Evolutionary conservation across 2,888 invertebrate species (phyloP), one percentile per base, ranked within the genome.

Genomic region (Baccha elongata): DNA sequence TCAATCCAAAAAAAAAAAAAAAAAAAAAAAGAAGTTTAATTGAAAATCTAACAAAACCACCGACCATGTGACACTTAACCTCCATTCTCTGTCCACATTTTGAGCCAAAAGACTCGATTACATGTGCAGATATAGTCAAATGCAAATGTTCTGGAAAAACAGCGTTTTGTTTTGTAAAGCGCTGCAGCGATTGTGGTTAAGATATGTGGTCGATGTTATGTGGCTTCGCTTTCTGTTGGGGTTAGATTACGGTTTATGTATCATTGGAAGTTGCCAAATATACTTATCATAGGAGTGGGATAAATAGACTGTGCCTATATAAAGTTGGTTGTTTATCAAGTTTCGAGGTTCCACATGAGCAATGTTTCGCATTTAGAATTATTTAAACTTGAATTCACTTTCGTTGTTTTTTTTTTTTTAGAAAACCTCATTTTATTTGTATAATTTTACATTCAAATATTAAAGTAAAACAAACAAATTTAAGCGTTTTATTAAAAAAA

Each of bases 141-240:
- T 74, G 68, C 68, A 80, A 79, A 80, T 74, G 80, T 80, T 73
- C 53, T 79, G 79, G 73, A 73, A 79, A 68, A 80, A 80, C 73
- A 73, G 26, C 55, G 69, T 69, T 80, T 79, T 79, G 62, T 19
- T 73, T 40, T 69, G 64, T 69, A 58, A 69, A 48, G 64, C 48
- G 50, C 37, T 65, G 48, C 64, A 40, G 55, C 64, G 68, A 65
- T 64, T 74, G 80, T 52, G 80, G 80, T 80, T 69, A 58, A 32
- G 50, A 58, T 79, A 37, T 62, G 73, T 58, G 64, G 74, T 74
- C 64, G 29, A 42, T 68, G 35, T 74, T 74, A 52, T 69, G 68
- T 69, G 69, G 74, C 64, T 64, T 64, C 55, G 26, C 35, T 64
- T 65, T 35, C 35, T 52, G 69, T 35, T 62, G 7, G 62, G 32